These are phyloP conservation scores for Drosophila bunnanda DNA, from an alignment of 2,888 invertebrate species.

Conservation along the genomic window DNA sequence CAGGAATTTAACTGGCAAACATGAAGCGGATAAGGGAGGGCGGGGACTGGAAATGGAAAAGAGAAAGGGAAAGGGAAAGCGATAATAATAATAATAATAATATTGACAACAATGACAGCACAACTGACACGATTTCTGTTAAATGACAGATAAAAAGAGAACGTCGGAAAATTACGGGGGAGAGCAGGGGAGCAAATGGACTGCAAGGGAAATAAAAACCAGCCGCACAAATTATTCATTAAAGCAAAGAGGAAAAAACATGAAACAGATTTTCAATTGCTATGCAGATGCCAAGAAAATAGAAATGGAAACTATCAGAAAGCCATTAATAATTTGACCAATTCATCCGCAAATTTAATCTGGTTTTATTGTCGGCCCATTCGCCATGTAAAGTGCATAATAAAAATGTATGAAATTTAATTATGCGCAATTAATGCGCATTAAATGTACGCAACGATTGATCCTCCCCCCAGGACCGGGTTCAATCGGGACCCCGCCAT, in stretches of 20 bases:
- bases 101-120: slow-evolving; percentile 51
- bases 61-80: neutral
- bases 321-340: slow-evolving; percentile 17
- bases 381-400: slow-evolving; percentile 73
- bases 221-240: slow-evolving; percentile 19
- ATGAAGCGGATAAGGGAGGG: slow-evolving; percentile 9
- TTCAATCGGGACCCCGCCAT: slow-evolving; percentile 2
- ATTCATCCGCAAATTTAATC: slow-evolving; percentile 54
- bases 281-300: slow-evolving; percentile 7
- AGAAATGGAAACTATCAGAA: slow-evolving; percentile 12
- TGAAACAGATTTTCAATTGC: slow-evolving; percentile 3
- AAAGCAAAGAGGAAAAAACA: neutral
- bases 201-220: neutral
- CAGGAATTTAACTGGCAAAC: slow-evolving; percentile 44
- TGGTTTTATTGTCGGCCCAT: slow-evolving; percentile 68
- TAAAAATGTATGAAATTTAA: slow-evolving; percentile 77
- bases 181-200: neutral
- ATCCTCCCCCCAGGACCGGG: neutral
- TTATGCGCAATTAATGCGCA: slow-evolving; percentile 77
- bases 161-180: neutral
- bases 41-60: neutral
- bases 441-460: slow-evolving; percentile 60
- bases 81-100: slow-evolving; percentile 35
- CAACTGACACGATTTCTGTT: slow-evolving; percentile 55
- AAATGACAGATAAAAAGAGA: slow-evolving; percentile 62